Percentiles rank a stretch among this genome's conserved stretches.
phyloP scores from a whole-genome alignment of 2,113 vertebrate genomes.

The Leucopsar rothschildi region DNA sequence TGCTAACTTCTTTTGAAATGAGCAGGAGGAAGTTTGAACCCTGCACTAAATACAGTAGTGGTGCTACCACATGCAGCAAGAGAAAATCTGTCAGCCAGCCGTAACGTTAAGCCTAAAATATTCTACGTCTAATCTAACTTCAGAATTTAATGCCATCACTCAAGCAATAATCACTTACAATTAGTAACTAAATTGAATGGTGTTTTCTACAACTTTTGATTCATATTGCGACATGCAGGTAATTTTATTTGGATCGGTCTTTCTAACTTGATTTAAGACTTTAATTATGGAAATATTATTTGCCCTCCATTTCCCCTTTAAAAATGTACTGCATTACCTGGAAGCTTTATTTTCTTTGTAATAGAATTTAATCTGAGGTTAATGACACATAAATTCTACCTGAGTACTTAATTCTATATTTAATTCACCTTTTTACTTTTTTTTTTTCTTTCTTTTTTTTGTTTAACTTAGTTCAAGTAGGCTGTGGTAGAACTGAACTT shows the following conservation, averaged over 20 bases:
- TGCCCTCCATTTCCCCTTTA: slow-evolving; percentile 43
- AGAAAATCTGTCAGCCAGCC: background rate
- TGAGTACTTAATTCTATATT: slow-evolving; percentile 47
- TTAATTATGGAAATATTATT: slow-evolving; percentile 60
- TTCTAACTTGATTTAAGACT: slow-evolving; percentile 58
- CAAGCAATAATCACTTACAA: slow-evolving; percentile 25
- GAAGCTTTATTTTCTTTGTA: slow-evolving; percentile 51
- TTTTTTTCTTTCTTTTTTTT: too few relatives aligned
- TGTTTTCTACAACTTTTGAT: slow-evolving; percentile 55
- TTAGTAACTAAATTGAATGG: slow-evolving; percentile 37
- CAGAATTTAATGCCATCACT: slow-evolving; percentile 13
- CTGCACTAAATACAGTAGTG: background rate
- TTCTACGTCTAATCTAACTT: slow-evolving; percentile 17
- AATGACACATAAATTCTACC: slow-evolving; percentile 60
- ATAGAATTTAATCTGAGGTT: slow-evolving; percentile 58
- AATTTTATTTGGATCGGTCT: slow-evolving; percentile 48
- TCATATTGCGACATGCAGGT: slow-evolving; percentile 13
- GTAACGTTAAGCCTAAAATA: background rate
- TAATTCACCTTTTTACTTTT: background rate
- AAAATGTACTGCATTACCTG: background rate
- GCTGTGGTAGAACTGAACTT: background rate
- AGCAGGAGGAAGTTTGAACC: background rate
- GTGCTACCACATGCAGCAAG: background rate
- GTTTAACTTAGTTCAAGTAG: background rate
- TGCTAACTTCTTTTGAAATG: background rate